Percentiles rank a stretch among this genome's conserved stretches.
Conservation (phyloP, 2,797 vertebrate genomes). For the Etheostoma perlongum region DNA sequence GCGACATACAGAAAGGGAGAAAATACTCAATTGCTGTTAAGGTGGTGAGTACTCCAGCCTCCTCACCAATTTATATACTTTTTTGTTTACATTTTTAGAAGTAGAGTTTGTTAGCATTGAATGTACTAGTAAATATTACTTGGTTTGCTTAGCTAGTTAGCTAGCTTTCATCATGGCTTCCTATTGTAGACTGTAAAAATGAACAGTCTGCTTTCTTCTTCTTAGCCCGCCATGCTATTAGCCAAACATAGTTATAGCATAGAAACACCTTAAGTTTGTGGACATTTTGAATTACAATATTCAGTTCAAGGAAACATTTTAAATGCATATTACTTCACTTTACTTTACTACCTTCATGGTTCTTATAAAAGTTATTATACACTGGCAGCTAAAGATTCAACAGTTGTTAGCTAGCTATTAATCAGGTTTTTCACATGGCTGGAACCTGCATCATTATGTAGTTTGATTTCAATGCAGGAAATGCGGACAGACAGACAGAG, state of each 20-base stretch:
- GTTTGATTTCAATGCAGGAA: constrained; percentile 15
- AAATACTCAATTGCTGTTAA: neutral
- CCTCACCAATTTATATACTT: neutral
- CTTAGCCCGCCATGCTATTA: too few relatives aligned
- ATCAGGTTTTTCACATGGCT: neutral
- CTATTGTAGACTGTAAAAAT: too few relatives aligned
- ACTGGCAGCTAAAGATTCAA: neutral
- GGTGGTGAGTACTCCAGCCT: neutral
- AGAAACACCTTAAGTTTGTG: neutral
- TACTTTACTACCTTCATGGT: neutral
- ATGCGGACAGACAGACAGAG: neutral
- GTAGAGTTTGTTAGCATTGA: neutral
- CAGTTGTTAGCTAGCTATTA: neutral
- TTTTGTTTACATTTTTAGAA: neutral
- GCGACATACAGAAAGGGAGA: neutral
- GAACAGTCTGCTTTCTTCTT: too few relatives aligned
- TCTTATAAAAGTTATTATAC: neutral
- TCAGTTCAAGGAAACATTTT: neutral
- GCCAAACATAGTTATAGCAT: neutral
- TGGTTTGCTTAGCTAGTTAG: neutral
- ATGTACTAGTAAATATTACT: neutral
- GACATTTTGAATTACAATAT: neutral
- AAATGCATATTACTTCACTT: neutral
- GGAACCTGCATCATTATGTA: neutral
- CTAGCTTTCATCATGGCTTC: neutral